A percentile compares a stretch with the other conserved stretches of the same genome.
These are phyloP conservation scores for Drosophila grimshawi DNA, from an alignment of 1,140 invertebrate genomes.

Conservation along the genomic window DNA sequence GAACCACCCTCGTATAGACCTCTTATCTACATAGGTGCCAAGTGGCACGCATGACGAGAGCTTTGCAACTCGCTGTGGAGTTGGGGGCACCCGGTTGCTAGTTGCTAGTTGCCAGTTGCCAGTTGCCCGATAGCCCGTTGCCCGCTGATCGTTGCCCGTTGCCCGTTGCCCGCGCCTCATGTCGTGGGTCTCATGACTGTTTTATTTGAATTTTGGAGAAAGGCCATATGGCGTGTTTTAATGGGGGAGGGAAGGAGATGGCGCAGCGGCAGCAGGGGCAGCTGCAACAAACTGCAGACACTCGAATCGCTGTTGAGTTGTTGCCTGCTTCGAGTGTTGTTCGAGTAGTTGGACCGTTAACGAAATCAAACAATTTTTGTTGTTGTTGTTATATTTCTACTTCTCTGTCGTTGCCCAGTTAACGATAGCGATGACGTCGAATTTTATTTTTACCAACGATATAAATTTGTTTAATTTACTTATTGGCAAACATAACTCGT, in stretches of 20 bases:
- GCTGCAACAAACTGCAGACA: slow-evolving; percentile 44
- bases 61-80: slow-evolving; percentile 50
- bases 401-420: slow-evolving; percentile 30
- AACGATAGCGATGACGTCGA: slow-evolving; percentile 56
- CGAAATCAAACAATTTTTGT: slow-evolving; percentile 12
- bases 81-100: slow-evolving; percentile 1
- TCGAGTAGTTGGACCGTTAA: slow-evolving; percentile 39
- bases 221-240: slow-evolving; percentile 61
- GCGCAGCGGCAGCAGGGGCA: slow-evolving; percentile 4
- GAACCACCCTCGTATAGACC: slow-evolving; percentile 28
- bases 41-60: slow-evolving; percentile 77
- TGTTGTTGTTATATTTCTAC: slow-evolving; percentile 11
- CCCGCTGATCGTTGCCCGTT: background rate
- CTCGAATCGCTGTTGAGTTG: slow-evolving; percentile 27
- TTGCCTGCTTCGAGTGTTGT: slow-evolving; percentile 39
- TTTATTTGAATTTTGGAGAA: slow-evolving; percentile 79
- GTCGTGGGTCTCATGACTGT: slow-evolving; percentile 62
- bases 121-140: slow-evolving; percentile 1
- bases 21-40: slow-evolving; percentile 69
- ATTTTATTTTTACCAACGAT: slow-evolving; percentile 48
- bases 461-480: slow-evolving; percentile 65
- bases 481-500: slow-evolving; percentile 61
- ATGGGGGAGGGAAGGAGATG: slow-evolving; percentile 18
- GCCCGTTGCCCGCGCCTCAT: slow-evolving; percentile 19
- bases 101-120: background rate